Percentiles rank a stretch among this genome's conserved stretches.
phyloP scores from a whole-genome alignment of 2,797 vertebrate species.

The Bradypodion ventrale region DNA sequence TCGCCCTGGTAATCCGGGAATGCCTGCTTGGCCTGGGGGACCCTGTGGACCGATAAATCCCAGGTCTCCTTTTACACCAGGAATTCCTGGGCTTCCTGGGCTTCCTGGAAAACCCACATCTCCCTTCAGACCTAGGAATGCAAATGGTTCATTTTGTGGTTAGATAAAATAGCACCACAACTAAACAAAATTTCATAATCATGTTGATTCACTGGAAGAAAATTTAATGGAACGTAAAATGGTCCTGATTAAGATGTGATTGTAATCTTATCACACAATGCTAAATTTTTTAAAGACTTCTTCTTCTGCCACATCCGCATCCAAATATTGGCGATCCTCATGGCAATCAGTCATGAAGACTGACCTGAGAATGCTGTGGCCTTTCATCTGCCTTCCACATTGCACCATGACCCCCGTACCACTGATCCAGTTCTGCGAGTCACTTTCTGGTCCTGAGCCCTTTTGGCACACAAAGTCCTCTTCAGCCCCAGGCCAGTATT shows the following conservation, averaged over 20 bases:
- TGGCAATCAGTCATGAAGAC: too few species aligned
- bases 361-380: too few species aligned
- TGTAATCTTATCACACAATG: too few species aligned
- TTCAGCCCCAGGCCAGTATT: too few species aligned
- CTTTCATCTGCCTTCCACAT: too few species aligned
- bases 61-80: slow-evolving; percentile 91
- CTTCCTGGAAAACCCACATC: slow-evolving; percentile 87
- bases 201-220: background rate
- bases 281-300: too few species aligned
- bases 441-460: too few species aligned
- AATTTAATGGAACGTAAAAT: background rate
- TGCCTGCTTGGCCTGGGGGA: slow-evolving; percentile 79
- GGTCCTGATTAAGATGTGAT: background rate
- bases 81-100: slow-evolving; percentile 87
- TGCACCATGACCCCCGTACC: too few species aligned
- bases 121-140: slow-evolving; percentile 86
- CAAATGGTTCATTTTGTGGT: slow-evolving; percentile 29
- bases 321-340: too few species aligned
- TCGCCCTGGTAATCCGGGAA: slow-evolving; percentile 81
- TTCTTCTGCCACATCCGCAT: too few species aligned
- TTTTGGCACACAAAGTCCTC: too few species aligned
- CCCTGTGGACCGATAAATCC: slow-evolving; percentile 83
- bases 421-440: too few species aligned
- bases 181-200: background rate
- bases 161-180: slow-evolving; percentile 28